Percentiles rank a stretch among this genome's conserved stretches.
Conservation (phyloP, 2,888 invertebrate genomes). For the Pedicia rivosa region DNA sequence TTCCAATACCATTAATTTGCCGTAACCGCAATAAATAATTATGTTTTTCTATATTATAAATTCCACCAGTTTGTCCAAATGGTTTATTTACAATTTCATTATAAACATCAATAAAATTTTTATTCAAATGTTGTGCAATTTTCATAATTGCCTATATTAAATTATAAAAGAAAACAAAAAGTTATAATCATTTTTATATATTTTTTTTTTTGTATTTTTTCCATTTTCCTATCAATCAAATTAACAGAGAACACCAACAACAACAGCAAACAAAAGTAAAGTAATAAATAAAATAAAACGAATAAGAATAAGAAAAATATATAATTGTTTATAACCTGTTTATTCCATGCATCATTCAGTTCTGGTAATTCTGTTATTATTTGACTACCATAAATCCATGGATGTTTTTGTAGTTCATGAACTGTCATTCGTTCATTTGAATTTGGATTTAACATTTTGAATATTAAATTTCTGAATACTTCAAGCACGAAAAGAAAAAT, state of each 20-base stretch:
- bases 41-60: conserved; percentile 39
- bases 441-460: conserved; percentile 15
- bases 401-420: conserved; percentile 14
- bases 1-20: too few species aligned
- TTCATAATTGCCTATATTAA: conserved; percentile 16
- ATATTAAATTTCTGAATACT: conserved; percentile 15
- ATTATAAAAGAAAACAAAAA: too few species aligned
- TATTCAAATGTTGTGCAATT: conserved; percentile 34
- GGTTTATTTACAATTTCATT: conserved; percentile 36
- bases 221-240: background rate
- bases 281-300: background rate
- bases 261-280: background rate
- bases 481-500: too few species aligned
- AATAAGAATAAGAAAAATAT: background rate
- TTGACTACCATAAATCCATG: conserved; percentile 14
- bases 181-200: too few species aligned
- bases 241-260: background rate
- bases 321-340: conserved; percentile 11
- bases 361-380: conserved; percentile 12
- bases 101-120: conserved; percentile 31
- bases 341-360: conserved; percentile 11
- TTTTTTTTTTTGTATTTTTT: background rate
- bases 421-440: conserved; percentile 14
- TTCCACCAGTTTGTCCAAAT: conserved; percentile 40
- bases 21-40: too few species aligned